Base-by-base conservation (phyloP, 2,888 invertebrate genomes). In the Nebria salina region DNA sequence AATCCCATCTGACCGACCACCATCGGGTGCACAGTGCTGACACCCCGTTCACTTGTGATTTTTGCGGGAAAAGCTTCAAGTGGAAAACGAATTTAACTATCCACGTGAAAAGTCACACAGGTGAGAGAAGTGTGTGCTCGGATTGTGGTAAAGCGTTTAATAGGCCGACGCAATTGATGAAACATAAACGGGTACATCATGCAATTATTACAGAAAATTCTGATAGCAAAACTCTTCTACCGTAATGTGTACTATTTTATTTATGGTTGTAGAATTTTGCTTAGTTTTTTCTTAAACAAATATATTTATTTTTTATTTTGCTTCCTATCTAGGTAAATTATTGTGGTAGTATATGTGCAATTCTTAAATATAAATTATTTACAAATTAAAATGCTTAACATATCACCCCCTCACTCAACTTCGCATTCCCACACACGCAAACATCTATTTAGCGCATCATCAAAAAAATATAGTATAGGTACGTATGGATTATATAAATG, bases 1-100 rank as follows among this genome's bases (percentile, higher is more conserved):
- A 86, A 68, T 87, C 86, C 65, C 86, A 87, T 77, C 83, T 89
- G 25, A 86, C 85, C 41, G 87, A 87, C 77, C 88, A 89, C 81
- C 84, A 83, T 26, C 85, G 86, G 64, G 86, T 85, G 4, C 88
- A 88, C 80, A 85, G 84, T 42, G 83, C 84, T 72, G 84, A 84
- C 20, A 83, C 84, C 3, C 85, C 84, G 7, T 87, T 84, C 83
- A 83, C 85, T 15, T 88, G 88, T 83, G 84, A 86, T 68, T 83
- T 86, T 68, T 88, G 88, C 82, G 85, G 85, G 4, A 88, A 88
- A 76, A 83, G 84, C 7, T 88, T 87, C 80, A 87, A 86, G 76
- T 88, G 88, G 86, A 88, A 87, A 79, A 86, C 87, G 1, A 88
- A 87, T 83, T 83, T 88, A 43, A 84, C 86, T 72, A 83, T 85